Base-by-base conservation (phyloP, 2,113 vertebrate species). In the Oxyruncus cristatus region DNA sequence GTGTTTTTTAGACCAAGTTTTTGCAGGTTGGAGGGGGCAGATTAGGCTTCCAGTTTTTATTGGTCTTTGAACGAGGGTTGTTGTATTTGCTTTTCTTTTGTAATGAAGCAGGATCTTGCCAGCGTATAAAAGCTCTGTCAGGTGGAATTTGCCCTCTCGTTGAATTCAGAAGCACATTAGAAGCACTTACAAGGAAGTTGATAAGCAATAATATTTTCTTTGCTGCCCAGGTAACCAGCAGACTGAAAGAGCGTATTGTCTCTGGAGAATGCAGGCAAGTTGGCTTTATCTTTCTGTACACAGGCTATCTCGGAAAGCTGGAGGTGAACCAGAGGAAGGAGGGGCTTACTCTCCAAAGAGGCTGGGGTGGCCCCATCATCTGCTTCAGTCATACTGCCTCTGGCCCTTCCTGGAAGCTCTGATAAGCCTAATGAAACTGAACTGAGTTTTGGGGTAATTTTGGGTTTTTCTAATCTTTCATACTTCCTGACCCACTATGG, bases 171-270 rank as follows among this genome's bases (percentile, higher is more conserved):
- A 95, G 85, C 65, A 89, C 78, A 77, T 70, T 82, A 92, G n/a
- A n/a, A n/a, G 76, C 94, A 82, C 82, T 96, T 62, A 91, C 78
- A 88, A 96, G 95, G 90, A 95, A 96, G 88, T 82, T 92, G 96
- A 97, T 97, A 97, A 97, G 94, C 76, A 95, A 95, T 91, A 96
- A 97, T 97, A 93, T 95, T 93, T 97, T 97, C 93, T 78, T 84
- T 91, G 95, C 92, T 95, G 75, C 95, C 97, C 88, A 93, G 92
- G 97, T 96, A 95, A 97, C 96, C 9, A 6, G 65, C 41, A 75
- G 78, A 95, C 55, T 97, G 80, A 96, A 97, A 95, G 92, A 93
- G 32, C 32, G 65, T 62, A 94, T 97, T 97, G 97, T 96, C 86
- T 93, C 55, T 79, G 44, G 37, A 91, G 91, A 93, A 94, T 84